Conservation (phyloP, 2,888 invertebrate species). For the Acanthoscelides obtectus region DNA sequence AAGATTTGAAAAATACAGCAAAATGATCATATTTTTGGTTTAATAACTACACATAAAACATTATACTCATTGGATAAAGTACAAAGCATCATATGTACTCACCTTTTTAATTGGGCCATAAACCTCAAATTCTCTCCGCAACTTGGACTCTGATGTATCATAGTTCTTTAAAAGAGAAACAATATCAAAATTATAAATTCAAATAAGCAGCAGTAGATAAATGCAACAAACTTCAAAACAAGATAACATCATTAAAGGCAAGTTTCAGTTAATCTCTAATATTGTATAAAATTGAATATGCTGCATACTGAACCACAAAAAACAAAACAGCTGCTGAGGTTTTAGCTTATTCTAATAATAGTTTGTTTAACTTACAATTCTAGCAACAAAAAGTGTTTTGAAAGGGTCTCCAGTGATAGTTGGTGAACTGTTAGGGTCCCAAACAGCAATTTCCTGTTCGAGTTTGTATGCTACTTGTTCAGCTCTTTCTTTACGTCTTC, state of each 20-base stretch:
- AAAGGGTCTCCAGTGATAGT: slow-evolving; percentile 89
- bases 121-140: slow-evolving; percentile 95
- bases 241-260: too few relatives aligned
- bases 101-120: slow-evolving; percentile 98
- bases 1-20: too few relatives aligned
- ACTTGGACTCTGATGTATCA: slow-evolving; percentile 97
- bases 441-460: slow-evolving; percentile 95
- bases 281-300: too few relatives aligned
- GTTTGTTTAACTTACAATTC: slow-evolving; percentile 70
- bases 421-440: slow-evolving; percentile 83
- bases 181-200: neutral
- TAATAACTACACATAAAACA: too few relatives aligned
- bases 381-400: slow-evolving; percentile 93
- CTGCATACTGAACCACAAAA: neutral
- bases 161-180: slow-evolving; percentile 72
- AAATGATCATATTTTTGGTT: too few relatives aligned
- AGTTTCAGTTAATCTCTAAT: too few relatives aligned
- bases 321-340: neutral
- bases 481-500: slow-evolving; percentile 85
- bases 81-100: too few relatives aligned
- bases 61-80: too few relatives aligned
- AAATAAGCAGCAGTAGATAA: neutral
- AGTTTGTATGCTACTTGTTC: slow-evolving; percentile 97
- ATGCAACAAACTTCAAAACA: neutral
- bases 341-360: neutral